Base-by-base conservation (phyloP, 2,797 vertebrate species). In the Onychomys torridus region DNA sequence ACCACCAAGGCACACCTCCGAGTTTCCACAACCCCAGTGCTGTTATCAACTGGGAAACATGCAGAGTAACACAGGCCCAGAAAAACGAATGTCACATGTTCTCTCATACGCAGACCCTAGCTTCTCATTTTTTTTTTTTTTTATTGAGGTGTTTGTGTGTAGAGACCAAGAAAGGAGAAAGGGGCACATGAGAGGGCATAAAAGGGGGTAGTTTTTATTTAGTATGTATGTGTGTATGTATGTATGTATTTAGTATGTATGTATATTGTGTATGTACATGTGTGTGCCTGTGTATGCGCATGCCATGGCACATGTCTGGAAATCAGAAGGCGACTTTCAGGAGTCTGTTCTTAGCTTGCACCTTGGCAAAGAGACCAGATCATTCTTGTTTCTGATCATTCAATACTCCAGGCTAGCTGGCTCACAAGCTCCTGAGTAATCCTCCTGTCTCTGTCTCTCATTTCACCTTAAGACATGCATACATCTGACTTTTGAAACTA, bases 281-380 rank as follows among this genome's bases (percentile, higher is more conserved):
- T 32, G 2, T 67, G 1, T 65, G 12, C 32, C 10, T 67, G 11
- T 6, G 14, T 17, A 0, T 4, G 6, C n/a, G 32, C n/a, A 34
- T 3, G 14, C 16, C 16, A 17, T n/a, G 34, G 34, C 32, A 69
- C 14, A 69, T 69, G 67, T 69, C 34, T 69, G 16, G 16, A 69
- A 69, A 69, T 69, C 67, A 69, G 27, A 69, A 34, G 32, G 27
- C 67, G n/a, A 69, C 67, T 69, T 69, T 69, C 34, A 69, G 12
- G 67, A n/a, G 14, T 69, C 67, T 69, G 67, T 69, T 69, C 67
- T 69, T 34, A n/a, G 16, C 67, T 69, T 69, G 34, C 14, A n/a
- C 34, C 16, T n/a, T 4, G 67, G 16, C 34, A n/a, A 69, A 16
- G 7, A 69, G 67, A 69, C 34, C 5, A 13, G 34, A 34, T n/a